Base-by-base conservation (phyloP, 2,113 vertebrate genomes). In the Tetraodon nigroviridis region DNA sequence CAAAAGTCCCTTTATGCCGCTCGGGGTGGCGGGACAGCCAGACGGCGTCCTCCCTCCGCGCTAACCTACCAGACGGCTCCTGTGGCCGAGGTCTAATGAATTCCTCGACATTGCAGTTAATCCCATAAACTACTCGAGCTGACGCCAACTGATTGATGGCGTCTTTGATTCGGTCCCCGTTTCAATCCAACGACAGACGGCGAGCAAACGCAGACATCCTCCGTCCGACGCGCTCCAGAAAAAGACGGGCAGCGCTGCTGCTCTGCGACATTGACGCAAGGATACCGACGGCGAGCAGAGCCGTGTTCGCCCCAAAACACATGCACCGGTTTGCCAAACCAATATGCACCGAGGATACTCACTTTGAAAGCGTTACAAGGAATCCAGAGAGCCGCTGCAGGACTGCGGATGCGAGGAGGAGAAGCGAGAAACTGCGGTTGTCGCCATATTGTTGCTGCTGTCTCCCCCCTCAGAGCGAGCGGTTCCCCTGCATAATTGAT, bases 371-470 rank as follows among this genome's bases (percentile, higher is more conserved):
- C 84, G 72, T 89, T 91, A 93, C 82, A 87, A 64, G 53, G 86
- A 86, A 85, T 86, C 89, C 87, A 71, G 80, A 69, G 72, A 85
- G 86, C 81, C 82, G 87, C 56, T 47, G 85, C 84, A 79, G 90
- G 89, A 89, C 90, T 92, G 92, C 91, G 91, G 91, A 87, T 90
- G 88, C 88, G 84, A 88, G 80, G 83, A 85, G 84, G 89, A 81
- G 84, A 79, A 84, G 64, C 86, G 88, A 92, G 92, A 90, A 91
- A 94, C 90, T 92, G 92, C 91, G 89, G 89, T 88, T 91, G 89
- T 92, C 93, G 93, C 93, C 93, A 94, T 94, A 92, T 93, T 94
- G 92, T 84, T 89, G 91, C 90, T 81, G 86, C 81, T 86, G 64
- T 84, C 85, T 83, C 69, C 80, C 82, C 86, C 86, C 84, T 87